phyloP scores from a whole-genome alignment of 2,797 vertebrate genomes.

The Masticophis lateralis region DNA sequence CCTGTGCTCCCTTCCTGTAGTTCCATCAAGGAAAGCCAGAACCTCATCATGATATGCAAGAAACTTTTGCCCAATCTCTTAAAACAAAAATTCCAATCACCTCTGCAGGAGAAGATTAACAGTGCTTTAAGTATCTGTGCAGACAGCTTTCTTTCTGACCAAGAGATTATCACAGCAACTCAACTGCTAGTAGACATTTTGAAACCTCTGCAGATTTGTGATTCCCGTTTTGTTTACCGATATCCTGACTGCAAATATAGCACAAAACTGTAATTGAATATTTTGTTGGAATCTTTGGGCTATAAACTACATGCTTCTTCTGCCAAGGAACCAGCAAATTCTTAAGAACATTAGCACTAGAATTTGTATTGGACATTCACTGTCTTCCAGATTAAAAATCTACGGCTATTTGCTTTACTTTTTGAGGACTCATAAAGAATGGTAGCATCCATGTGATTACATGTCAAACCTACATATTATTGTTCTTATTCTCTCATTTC shows the following conservation, averaged over 20 bases:
- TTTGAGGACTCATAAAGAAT: neutral
- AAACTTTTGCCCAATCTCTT: constrained; percentile 74
- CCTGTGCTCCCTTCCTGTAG: constrained; percentile 65
- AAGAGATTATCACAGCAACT: constrained; percentile 41
- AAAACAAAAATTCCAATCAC: constrained; percentile 58
- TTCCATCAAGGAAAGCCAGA: constrained; percentile 71
- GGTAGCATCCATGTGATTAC: neutral
- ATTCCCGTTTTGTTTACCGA: constrained; percentile 75
- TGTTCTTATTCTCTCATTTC: neutral
- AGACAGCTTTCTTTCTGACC: constrained; percentile 6
- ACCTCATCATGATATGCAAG: constrained; percentile 71
- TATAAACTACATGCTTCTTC: neutral
- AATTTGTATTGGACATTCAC: neutral
- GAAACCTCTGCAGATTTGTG: constrained; percentile 72
- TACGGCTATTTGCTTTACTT: neutral
- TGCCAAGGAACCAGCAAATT: neutral
- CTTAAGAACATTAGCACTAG: neutral
- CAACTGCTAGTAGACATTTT: constrained; percentile 67
- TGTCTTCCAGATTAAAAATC: neutral
- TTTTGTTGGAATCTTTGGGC: neutral
- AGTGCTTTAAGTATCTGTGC: constrained; percentile 66
- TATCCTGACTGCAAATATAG: constrained; percentile 83
- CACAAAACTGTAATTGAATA: constrained; percentile 53
- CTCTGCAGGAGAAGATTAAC: constrained; percentile 65
- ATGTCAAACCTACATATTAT: neutral